phyloP scores from a whole-genome alignment of 2,113 vertebrate species.

The Cyphomyrus discorhynchus region DNA sequence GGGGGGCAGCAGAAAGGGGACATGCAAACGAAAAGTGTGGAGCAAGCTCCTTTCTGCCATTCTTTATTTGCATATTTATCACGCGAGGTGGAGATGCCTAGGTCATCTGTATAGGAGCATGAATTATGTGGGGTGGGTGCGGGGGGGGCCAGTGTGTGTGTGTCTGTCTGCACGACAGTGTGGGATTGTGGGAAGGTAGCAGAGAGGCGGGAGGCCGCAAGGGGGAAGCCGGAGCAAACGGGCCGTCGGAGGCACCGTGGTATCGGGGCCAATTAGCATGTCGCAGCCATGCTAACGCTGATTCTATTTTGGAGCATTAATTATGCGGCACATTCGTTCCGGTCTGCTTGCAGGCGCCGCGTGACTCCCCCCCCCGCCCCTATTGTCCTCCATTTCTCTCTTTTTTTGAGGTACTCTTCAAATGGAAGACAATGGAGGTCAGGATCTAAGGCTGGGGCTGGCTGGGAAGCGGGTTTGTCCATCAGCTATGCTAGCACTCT shows the following conservation, averaged over 20 bases:
- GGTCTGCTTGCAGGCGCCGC: slow-evolving; percentile 57
- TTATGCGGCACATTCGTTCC: slow-evolving; percentile 62
- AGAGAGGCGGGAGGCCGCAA: not conserved
- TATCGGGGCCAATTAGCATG: slow-evolving; percentile 66
- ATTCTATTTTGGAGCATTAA: slow-evolving; percentile 64
- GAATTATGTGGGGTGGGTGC: slow-evolving; percentile 43
- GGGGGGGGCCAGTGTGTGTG: slow-evolving; percentile 9
- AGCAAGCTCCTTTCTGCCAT: slow-evolving; percentile 41
- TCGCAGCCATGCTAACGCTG: slow-evolving; percentile 56
- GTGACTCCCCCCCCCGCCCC: slow-evolving; percentile 23
- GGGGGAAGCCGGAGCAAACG: slow-evolving; percentile 29
- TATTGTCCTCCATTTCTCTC: not conserved
- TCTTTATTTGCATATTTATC: slow-evolving; percentile 52
- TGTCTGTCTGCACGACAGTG: not conserved
- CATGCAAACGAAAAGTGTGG: slow-evolving; percentile 21
- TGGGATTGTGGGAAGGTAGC: not conserved
- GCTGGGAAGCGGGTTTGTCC: not conserved
- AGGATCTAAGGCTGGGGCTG: not conserved
- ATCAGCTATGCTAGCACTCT: not conserved
- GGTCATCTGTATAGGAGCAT: slow-evolving; percentile 48
- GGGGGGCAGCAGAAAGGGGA: not conserved
- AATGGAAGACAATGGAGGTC: not conserved
- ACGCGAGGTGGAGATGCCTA: slow-evolving; percentile 34
- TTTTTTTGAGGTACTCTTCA: not conserved
- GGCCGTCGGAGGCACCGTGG: slow-evolving; percentile 44